phyloP scores from a whole-genome alignment of 2,113 vertebrate species.

The Azemiops feae region DNA sequence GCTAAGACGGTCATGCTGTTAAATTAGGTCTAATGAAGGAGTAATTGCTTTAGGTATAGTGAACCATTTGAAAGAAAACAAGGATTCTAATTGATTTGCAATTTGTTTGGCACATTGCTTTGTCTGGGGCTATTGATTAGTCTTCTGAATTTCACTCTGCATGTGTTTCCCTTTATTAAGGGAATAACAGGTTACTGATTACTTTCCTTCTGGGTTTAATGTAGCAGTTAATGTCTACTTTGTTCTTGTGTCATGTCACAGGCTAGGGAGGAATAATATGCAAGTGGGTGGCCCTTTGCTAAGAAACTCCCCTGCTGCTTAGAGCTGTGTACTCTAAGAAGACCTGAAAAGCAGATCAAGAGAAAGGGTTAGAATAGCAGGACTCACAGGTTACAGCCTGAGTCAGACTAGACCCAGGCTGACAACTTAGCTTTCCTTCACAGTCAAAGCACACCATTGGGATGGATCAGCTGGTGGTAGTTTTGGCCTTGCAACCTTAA shows the following conservation, averaged over 20 bases:
- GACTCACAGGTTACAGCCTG: slow-evolving; percentile 84
- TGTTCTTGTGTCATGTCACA: slow-evolving; percentile 99
- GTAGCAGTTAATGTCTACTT: slow-evolving; percentile 99
- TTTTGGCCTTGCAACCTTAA: slow-evolving; percentile 60
- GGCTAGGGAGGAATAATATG: slow-evolving; percentile 93
- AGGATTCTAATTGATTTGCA: slow-evolving; percentile 99
- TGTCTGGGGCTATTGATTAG: slow-evolving; percentile 98
- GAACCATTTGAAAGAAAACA: slow-evolving; percentile 98
- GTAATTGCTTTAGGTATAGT: slow-evolving; percentile 99
- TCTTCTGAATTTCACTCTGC: slow-evolving; percentile 95
- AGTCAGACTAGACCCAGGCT: slow-evolving; percentile 75
- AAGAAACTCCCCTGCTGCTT: slow-evolving; percentile 85
- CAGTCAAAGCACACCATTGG: slow-evolving; percentile 67
- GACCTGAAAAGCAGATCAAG: slow-evolving; percentile 91
- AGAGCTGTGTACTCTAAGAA: slow-evolving; percentile 82
- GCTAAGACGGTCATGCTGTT: slow-evolving; percentile 85
- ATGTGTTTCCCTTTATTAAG: slow-evolving; percentile 99
- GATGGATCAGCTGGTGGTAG: slow-evolving; percentile 64
- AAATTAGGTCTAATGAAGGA: slow-evolving; percentile 99
- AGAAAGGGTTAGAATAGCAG: slow-evolving; percentile 99
- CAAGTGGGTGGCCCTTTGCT: slow-evolving; percentile 97
- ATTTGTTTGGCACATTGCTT: slow-evolving; percentile 92
- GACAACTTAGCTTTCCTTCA: slow-evolving; percentile 80
- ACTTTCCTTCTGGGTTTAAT: slow-evolving; percentile 98
- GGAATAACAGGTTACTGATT: slow-evolving; percentile 99